Evolutionary conservation across 2,113 vertebrate species (phyloP).

Genomic region (Syrrhaptes paradoxus): DNA sequence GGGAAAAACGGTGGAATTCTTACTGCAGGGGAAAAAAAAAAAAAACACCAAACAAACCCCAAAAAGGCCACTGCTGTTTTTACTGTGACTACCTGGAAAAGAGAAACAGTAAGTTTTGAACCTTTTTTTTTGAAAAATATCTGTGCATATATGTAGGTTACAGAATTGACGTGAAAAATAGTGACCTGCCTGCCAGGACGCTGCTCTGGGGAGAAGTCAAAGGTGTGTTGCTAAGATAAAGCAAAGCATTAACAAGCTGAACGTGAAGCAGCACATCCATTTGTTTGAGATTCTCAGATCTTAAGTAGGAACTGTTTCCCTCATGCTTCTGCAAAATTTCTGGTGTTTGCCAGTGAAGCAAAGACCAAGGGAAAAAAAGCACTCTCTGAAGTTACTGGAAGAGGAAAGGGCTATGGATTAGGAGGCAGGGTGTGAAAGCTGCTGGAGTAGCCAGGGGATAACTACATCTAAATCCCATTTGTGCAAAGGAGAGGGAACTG

Average conservation of each 20-base stretch:
- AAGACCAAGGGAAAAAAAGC: neutral
- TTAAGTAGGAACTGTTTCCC: neutral
- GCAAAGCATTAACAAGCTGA: accelerated
- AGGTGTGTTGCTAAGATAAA: neutral
- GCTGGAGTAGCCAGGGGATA: neutral
- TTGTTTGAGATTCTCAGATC: neutral
- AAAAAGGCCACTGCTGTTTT: neutral
- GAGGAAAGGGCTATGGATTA: neutral
- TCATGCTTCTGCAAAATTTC: neutral
- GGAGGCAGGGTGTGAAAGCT: neutral
- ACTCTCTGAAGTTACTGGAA: neutral
- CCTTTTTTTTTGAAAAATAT: neutral
- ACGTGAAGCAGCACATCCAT: neutral
- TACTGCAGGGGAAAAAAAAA: neutral
- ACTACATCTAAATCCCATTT: neutral
- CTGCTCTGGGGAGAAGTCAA: neutral
- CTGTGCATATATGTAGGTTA: neutral
- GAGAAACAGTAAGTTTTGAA: neutral
- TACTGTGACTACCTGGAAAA: neutral
- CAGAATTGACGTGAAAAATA: neutral
- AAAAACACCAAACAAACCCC: too few species aligned
- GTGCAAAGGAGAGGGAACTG: neutral
- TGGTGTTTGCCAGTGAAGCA: neutral
- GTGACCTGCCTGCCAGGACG: neutral
- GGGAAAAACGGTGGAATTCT: neutral